Evolutionary conservation across 2,797 vertebrate genomes (phyloP).

Genomic region (Telmatherina bonti): DNA sequence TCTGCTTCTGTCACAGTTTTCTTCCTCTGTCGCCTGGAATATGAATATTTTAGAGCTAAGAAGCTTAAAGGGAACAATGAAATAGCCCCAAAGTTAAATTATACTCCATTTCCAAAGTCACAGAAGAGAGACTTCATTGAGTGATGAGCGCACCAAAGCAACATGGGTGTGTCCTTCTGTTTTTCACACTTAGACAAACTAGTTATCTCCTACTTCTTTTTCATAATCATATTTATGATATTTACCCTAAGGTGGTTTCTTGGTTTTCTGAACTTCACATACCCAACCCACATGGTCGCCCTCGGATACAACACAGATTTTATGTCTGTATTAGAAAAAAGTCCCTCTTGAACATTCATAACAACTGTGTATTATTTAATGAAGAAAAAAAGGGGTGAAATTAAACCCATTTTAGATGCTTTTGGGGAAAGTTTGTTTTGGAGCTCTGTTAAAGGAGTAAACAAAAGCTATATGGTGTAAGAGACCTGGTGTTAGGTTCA

Average conservation of each 20-base stretch:
- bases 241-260: constrained; percentile 37
- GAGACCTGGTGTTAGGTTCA: constrained; percentile 24
- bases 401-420: constrained; percentile 37
- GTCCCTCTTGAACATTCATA: neutral
- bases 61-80: constrained; percentile 87
- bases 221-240: constrained; percentile 30
- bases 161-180: constrained; percentile 50
- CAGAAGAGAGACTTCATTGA: constrained; percentile 69
- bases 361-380: constrained; percentile 41
- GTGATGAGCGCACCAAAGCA: constrained; percentile 62
- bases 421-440: constrained; percentile 56
- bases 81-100: constrained; percentile 84
- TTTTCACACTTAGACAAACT: constrained; percentile 39
- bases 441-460: constrained; percentile 52
- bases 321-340: constrained; percentile 17
- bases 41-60: constrained; percentile 88
- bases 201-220: constrained; percentile 47
- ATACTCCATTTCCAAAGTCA: constrained; percentile 80
- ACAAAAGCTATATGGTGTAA: constrained; percentile 50
- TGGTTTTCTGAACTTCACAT: constrained; percentile 31
- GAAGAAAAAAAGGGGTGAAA: constrained; percentile 22
- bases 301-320: constrained; percentile 16
- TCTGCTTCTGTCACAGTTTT: constrained; percentile 77
- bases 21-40: constrained; percentile 77
- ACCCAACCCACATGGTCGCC: constrained; percentile 7